Evolutionary conservation across 1,140 invertebrate species (phyloP), one percentile per base, ranked within the genome.

Genomic region (Drosophila obscura): DNA sequence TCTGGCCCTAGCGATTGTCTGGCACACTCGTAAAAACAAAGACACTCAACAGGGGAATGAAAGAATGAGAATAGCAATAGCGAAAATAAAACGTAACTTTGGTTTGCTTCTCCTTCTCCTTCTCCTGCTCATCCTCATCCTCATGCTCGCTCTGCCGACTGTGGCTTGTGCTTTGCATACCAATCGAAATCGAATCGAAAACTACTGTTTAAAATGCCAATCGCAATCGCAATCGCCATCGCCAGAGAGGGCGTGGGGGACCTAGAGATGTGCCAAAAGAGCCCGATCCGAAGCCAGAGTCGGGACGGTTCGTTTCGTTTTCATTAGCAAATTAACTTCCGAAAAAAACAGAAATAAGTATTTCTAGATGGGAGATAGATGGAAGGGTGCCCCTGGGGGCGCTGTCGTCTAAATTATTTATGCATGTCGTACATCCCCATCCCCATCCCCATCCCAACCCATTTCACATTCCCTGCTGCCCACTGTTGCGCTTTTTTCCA

Each of bases 291-390:
- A 4, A 15, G 26, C 1, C 49, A 13, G n/a, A 16, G 22, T 31
- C 43, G 44, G 28, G 52, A 46, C 60, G 66, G 76, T 83, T 84
- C 73, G 66, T 60, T 83, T 84, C 73, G 66, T 60, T 83, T 84
- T 85, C 67, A 85, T 85, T 80, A 64, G 66, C 62, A 52, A 78
- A 87, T 87, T 64, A 72, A 75, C 81, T 84, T 84, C 80, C 81
- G 67, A 84, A 66, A 45, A 63, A 45, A 41, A 31, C 28, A 2
- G 4, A 39, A 11, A 13, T 39, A 13, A 13, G 4, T 39, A 56
- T 16, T 39, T 57, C 24, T 28, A 43, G 24, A 39, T 57, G 39
- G 39, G 39, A 15, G 16, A 41, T 43, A 22, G 28, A 53, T 28
- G 26, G 65, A 45, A 39, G 62, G 49, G 28, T 31, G n/a, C 15